Conservation (phyloP, 37 sponge, comb jelly and placozoan species). For the Hexactinellida sp. region DNA sequence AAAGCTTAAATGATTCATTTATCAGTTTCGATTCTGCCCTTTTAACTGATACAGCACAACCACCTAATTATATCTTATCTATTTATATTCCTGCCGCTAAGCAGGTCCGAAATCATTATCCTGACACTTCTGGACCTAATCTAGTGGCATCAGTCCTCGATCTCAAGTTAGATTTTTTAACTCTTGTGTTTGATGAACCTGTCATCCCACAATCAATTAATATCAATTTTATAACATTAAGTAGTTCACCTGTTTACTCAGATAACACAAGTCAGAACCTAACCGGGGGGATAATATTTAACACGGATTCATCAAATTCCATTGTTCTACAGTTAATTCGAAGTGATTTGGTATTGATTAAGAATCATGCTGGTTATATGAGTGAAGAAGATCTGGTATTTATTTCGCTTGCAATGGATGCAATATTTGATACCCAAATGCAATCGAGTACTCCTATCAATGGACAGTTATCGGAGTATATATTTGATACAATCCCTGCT, state of each 20-base stretch:
- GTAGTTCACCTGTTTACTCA: slow-evolving; percentile 20
- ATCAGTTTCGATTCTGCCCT: slow-evolving; percentile 44
- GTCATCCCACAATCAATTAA: slow-evolving; percentile 37
- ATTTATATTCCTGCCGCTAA: slow-evolving; percentile 24
- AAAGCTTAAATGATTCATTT: slow-evolving; percentile 44
- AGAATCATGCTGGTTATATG: slow-evolving; percentile 26
- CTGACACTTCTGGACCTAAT: slow-evolving; percentile 41
- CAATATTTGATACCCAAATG: slow-evolving; percentile 35
- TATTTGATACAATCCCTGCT: slow-evolving; percentile 52
- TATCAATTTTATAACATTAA: slow-evolving; percentile 38
- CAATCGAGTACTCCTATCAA: not conserved
- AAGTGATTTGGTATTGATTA: slow-evolving; percentile 31
- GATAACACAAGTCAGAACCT: slow-evolving; percentile 23
- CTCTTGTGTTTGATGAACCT: slow-evolving; percentile 72
- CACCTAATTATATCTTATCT: slow-evolving; percentile 28
- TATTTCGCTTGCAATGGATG: slow-evolving; percentile 25
- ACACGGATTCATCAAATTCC: not conserved
- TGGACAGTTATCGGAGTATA: slow-evolving; percentile 23
- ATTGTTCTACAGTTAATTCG: not conserved
- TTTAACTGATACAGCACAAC: slow-evolving; percentile 53
- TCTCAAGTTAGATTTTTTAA: slow-evolving; percentile 44
- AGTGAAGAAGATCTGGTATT: slow-evolving; percentile 37
- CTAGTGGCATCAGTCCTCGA: slow-evolving; percentile 34
- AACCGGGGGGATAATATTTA: slow-evolving; percentile 38
- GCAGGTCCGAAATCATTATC: slow-evolving; percentile 31